Evolutionary conservation across 2,113 vertebrate species (phyloP), one percentile per base, ranked within the genome.

Genomic region (Synodontis membranacea): DNA sequence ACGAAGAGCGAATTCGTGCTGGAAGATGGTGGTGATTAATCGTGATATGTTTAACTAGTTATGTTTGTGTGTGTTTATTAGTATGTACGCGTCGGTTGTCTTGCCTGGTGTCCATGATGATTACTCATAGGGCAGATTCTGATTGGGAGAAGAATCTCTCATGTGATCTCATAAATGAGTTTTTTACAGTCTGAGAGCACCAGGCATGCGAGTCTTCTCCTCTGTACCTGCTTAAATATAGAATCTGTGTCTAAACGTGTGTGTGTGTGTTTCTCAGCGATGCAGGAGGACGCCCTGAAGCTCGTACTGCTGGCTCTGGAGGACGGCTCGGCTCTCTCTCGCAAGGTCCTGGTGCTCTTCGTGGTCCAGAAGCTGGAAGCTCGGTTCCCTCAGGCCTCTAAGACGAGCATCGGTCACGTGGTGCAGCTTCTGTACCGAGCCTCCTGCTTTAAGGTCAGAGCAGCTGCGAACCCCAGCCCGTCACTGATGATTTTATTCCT

Each of bases 371-470:
- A 97, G 91, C 94, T 99, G 75, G 97, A 98, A 94, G 97, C 96
- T 80, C 96, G 97, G 89, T 99, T 99, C 93, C 98, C 98, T 89
- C 98, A 99, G 94, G 97, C 97, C 75, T 99, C 98, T 72, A 99
- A 99, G 95, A 99, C 98, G 66, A 99, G 97, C 95, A 99, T 99
- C 90, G 97, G 98, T 81, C 97, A 99, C 3, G 97, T 99, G 91
- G 98, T 99, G 91, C 98, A 99, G 94, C 96, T 99, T 91, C 96
- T 99, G 88, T 99, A 99, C 95, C 95, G 98, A 90, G 97, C 98
- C 82, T 99, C 98, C 37, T 99, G 97, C 95, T 99, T 99, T 93
- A 99, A 99, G 97, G 98, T 97, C 48, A 66, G 84, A 17, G 48
- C 48, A 31, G 25, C 42, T 44, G 23, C 66, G 2, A 10, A 39